These are phyloP conservation scores for Mya arenaria DNA, from an alignment of 1,140 invertebrate genomes.

Conservation along the genomic window DNA sequence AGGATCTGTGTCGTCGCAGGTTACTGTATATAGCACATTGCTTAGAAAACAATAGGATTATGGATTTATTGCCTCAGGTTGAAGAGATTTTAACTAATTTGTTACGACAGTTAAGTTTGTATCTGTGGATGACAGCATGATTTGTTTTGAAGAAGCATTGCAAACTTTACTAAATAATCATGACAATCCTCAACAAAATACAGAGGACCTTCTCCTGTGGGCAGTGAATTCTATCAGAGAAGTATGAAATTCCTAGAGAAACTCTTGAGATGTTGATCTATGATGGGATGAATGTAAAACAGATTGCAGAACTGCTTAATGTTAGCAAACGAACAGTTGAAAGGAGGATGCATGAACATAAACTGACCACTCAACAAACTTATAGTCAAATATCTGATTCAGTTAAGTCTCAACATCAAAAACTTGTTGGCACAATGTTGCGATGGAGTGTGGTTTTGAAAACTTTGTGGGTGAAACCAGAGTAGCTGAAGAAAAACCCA, in stretches of 20 bases:
- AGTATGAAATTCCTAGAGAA: constrained; percentile 20
- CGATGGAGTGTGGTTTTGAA: no score
- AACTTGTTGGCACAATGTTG: no score
- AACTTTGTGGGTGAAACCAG: no score
- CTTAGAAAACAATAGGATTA: constrained; percentile 5
- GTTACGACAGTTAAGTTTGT: not conserved
- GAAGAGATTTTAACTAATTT: constrained; percentile 12
- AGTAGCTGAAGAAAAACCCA: no score
- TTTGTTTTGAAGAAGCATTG: constrained; percentile 14
- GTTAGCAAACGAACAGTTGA: constrained; percentile 36
- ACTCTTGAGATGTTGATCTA: constrained; percentile 11
- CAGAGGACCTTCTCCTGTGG: not conserved
- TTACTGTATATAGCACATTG: constrained; percentile 10
- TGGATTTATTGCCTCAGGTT: constrained; percentile 11
- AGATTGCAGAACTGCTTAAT: constrained; percentile 16
- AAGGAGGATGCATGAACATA: constrained; percentile 6
- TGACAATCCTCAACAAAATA: constrained; percentile 8
- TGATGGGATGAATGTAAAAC: constrained; percentile 18
- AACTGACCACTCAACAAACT: not conserved
- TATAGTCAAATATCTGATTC: constrained; percentile 35
- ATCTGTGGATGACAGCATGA: constrained; percentile 7
- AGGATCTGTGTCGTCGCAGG: constrained; percentile 8
- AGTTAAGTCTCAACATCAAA: no score
- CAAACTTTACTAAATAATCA: constrained; percentile 14
- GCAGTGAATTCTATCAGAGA: not conserved